Evolutionary conservation across 2,888 invertebrate species (phyloP).

Genomic region (Eumacrocentrus americanus): DNA sequence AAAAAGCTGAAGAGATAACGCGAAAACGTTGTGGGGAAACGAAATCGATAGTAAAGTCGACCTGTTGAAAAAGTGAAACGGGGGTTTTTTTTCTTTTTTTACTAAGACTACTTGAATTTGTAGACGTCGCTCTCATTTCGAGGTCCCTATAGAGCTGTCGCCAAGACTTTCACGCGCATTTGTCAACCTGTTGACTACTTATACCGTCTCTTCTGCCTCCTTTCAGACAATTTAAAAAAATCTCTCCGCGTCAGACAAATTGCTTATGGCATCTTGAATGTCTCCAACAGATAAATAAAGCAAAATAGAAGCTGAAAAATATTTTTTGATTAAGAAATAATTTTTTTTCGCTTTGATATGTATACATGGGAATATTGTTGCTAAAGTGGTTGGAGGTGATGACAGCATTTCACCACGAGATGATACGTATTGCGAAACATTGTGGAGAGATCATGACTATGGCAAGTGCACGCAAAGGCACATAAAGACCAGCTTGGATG

Average conservation of each 20-base stretch:
- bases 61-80: slow-evolving; percentile 23
- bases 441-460: not conserved
- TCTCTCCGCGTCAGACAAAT: not conserved
- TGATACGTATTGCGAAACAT: not conserved
- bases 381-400: too few species aligned
- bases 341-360: too few species aligned
- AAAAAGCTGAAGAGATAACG: not conserved
- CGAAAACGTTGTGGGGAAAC: not conserved
- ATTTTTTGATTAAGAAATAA: too few species aligned
- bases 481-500: not conserved
- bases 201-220: slow-evolving; percentile 1
- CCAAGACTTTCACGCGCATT: slow-evolving; percentile 19
- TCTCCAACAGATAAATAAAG: too few species aligned
- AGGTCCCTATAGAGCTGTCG: slow-evolving; percentile 1
- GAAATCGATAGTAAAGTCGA: slow-evolving; percentile 21
- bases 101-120: not conserved
- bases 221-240: not conserved
- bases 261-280: not conserved
- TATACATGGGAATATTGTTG: too few species aligned
- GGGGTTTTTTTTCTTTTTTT: too few species aligned
- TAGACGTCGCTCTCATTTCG: slow-evolving; percentile 11
- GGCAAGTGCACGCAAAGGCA: not conserved
- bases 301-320: too few species aligned
- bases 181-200: not conserved
- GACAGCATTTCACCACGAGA: too few species aligned